These are phyloP conservation scores for Procambarus virginalis DNA, from an alignment of 1,140 invertebrate species.

Conservation along the genomic window DNA sequence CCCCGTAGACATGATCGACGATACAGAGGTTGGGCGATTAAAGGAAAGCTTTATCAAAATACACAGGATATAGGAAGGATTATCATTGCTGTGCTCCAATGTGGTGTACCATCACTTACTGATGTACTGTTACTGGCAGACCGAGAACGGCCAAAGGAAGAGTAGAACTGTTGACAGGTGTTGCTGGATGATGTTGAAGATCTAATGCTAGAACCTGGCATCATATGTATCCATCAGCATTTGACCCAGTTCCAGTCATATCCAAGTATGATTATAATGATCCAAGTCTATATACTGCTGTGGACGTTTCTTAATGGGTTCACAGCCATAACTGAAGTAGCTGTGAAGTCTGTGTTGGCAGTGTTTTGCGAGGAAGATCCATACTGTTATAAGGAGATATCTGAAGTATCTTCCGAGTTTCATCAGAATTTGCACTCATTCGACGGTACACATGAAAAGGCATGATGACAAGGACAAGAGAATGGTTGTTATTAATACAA, in stretches of 20 bases:
- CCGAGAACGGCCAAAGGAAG: constrained; percentile 45
- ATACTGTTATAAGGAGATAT: constrained; percentile 38
- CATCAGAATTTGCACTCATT: constrained; percentile 26
- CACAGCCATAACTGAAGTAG: constrained; percentile 52
- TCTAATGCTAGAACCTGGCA: constrained; percentile 46
- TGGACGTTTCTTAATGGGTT: constrained; percentile 25
- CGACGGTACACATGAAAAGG: constrained; percentile 42
- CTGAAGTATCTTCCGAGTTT: constrained; percentile 45
- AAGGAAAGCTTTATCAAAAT: not conserved
- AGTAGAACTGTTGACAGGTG: constrained; percentile 57
- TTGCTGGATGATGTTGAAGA: constrained; percentile 55
- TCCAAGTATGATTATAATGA: constrained; percentile 55
- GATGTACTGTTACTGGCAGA: constrained; percentile 52
- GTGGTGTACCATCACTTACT: constrained; percentile 22
- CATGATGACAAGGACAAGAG: constrained; percentile 39
- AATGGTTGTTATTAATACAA: constrained; percentile 40
- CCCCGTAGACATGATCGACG: constrained; percentile 53
- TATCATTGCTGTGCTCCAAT: constrained; percentile 33
- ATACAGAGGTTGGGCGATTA: constrained; percentile 24
- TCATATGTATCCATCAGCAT: constrained; percentile 48
- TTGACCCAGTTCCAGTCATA: constrained; percentile 21
- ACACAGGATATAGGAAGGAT: constrained; percentile 40
- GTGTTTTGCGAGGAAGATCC: constrained; percentile 31
- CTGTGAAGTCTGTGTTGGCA: constrained; percentile 46
- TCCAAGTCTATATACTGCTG: not conserved